These are phyloP conservation scores for Columba livia DNA, from an alignment of 2,113 vertebrate species.

Conservation along the genomic window DNA sequence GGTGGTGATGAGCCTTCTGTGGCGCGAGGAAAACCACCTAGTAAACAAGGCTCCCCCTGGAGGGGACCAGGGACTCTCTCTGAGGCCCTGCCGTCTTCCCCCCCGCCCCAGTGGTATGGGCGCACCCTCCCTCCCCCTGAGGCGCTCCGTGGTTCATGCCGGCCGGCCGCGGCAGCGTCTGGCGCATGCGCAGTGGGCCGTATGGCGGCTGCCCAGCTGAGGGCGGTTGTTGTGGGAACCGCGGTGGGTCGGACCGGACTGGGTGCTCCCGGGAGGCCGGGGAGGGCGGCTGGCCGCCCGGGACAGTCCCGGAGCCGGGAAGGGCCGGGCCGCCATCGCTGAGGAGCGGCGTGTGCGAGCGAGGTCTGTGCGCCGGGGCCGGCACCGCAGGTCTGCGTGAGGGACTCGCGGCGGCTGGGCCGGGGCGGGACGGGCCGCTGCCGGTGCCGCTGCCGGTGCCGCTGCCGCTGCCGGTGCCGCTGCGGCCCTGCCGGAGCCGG, in stretches of 20 bases:
- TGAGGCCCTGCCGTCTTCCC: neutral
- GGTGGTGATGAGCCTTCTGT: fast-evolving
- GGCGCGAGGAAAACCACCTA: fast-evolving
- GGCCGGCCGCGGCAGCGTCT: fast-evolving
- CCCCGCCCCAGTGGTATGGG: neutral
- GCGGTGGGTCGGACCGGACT: neutral
- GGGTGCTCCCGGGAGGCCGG: neutral
- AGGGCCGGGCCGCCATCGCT: neutral
- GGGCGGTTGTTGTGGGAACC: fast-evolving
- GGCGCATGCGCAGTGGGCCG: neutral
- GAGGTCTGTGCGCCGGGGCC: neutral
- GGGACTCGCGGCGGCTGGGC: neutral
- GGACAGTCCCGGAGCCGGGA: neutral
- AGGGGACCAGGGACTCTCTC: no score
- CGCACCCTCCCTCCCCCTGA: neutral
- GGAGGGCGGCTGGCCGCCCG: neutral
- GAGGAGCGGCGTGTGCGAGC: neutral
- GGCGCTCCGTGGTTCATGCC: neutral
- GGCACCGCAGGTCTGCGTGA: neutral
- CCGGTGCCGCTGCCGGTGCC: neutral
- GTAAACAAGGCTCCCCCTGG: fast-evolving
- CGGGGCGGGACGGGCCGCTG: neutral
- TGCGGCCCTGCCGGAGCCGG: neutral
- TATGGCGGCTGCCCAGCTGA: fast-evolving
- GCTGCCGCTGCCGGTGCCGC: neutral